Evolutionary conservation across 2,113 vertebrate genomes (phyloP).

Genomic region (Hyperopisus bebe): DNA sequence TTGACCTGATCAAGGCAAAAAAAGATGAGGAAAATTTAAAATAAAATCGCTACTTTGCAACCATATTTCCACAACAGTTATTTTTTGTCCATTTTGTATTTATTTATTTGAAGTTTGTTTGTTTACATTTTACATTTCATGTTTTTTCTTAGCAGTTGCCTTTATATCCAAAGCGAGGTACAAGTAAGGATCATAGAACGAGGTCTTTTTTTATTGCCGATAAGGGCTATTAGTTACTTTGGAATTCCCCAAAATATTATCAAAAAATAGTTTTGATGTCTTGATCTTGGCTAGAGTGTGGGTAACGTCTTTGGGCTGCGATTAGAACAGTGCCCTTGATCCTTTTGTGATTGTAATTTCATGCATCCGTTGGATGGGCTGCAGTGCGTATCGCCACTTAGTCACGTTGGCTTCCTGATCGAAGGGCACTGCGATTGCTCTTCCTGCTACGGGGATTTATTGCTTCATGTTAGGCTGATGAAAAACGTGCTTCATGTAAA

Average conservation of each 20-base stretch:
- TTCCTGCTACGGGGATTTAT: not conserved
- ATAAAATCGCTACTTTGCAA: not conserved
- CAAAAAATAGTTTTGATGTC: not conserved
- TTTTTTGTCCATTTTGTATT: not conserved
- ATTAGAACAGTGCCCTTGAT: not conserved
- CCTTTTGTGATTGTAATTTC: not conserved
- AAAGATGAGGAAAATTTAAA: not conserved
- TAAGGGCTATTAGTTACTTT: not conserved
- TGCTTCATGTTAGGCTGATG: not conserved
- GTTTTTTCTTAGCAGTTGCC: not conserved
- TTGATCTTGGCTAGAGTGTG: not conserved
- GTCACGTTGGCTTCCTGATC: constrained; percentile 6
- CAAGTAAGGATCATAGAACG: not conserved
- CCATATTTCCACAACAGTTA: not conserved
- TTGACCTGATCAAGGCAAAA: not conserved
- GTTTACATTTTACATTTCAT: not conserved
- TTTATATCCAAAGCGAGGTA: not conserved
- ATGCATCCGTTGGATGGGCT: not conserved
- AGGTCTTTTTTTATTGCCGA: not conserved
- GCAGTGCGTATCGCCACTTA: not conserved
- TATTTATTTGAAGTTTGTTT: not conserved
- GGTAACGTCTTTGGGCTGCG: not conserved
- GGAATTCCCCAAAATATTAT: not conserved
- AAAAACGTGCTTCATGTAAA: not conserved
- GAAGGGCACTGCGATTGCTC: not conserved